Base-by-base conservation (phyloP, 2,888 invertebrate genomes). In the Sphinx pinastri region DNA sequence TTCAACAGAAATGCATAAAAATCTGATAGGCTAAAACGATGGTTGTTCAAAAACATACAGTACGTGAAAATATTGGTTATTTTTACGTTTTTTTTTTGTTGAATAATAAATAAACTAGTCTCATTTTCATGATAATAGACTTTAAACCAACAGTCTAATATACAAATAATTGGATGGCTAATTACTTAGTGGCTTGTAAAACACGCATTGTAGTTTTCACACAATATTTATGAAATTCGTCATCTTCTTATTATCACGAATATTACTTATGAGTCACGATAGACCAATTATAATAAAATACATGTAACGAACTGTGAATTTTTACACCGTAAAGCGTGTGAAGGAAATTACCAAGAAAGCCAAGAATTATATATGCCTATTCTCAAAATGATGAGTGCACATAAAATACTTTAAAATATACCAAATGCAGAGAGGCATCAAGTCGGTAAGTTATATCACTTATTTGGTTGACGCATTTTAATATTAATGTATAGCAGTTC, bases 341-440 rank as follows among this genome's bases (percentile, higher is more conserved):
- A 47, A 19, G 13, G 13, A 19, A 49, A 49, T 49, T 13, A 47
- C n/a, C 60, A 60, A 16, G n/a, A n/a, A n/a, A 7, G 16, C n/a
- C 60, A 60, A 8, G 16, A 60, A 45, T 60, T 60, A 45, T 60
- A n/a, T 60, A 60, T 60, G 60, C 45, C 11, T 63, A 63, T 47
- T 47, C 47, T 12, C 12, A 63, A 19, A 47, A 63, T 47, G 45
- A 47, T 19, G 47, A 16, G 8, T 31, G 13, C 16, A 19, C 16
- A 19, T 47, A 63, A 49, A 63, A 49, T 12, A 49, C 49, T 63
- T 47, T 63, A 47, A 63, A 63, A 19, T 63, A 49, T 19, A 47
- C 19, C 1, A 63, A 49, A 7, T 63, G 12, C 19, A 13, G n/a
- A 11, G 4, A 60, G 11, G n/a, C 16, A 47, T 0, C 16, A 5